Conservation (phyloP, 2,797 vertebrate species). For the Pseudomugil gertrudae region DNA sequence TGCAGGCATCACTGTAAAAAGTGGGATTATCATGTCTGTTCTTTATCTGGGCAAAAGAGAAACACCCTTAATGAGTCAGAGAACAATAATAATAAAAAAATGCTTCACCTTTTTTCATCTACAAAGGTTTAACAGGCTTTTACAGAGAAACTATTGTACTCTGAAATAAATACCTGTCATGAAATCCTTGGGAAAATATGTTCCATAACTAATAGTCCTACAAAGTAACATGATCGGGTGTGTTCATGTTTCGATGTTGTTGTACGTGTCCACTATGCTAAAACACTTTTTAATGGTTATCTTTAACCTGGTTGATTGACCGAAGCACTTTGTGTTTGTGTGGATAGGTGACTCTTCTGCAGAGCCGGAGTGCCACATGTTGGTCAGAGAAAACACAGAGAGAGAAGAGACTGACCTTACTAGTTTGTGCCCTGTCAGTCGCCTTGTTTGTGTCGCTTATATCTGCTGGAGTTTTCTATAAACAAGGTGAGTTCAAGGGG, state of each 20-base stretch:
- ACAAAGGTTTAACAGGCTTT: slow-evolving; percentile 11
- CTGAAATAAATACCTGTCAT: slow-evolving; percentile 46
- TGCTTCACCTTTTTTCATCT: slow-evolving; percentile 42
- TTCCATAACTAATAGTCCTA: slow-evolving; percentile 11
- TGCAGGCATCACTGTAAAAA: slow-evolving; percentile 10
- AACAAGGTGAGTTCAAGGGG: slow-evolving; percentile 83
- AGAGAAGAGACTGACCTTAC: slow-evolving; percentile 85
- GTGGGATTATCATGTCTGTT: slow-evolving; percentile 9
- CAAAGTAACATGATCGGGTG: not conserved
- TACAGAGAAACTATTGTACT: slow-evolving; percentile 36
- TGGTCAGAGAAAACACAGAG: slow-evolving; percentile 82
- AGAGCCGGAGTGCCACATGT: slow-evolving; percentile 71
- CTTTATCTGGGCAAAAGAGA: slow-evolving; percentile 21
- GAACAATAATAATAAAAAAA: slow-evolving; percentile 49
- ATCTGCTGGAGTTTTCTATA: slow-evolving; percentile 86
- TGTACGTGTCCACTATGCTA: not conserved
- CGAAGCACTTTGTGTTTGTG: slow-evolving; percentile 14
- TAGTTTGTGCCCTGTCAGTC: slow-evolving; percentile 75
- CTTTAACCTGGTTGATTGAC: not conserved
- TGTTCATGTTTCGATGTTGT: slow-evolving; percentile 4
- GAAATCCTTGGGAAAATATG: slow-evolving; percentile 28
- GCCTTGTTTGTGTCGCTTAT: slow-evolving; percentile 84
- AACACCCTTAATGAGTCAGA: slow-evolving; percentile 11
- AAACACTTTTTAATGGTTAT: not conserved
- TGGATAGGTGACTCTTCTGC: slow-evolving; percentile 86